These are phyloP conservation scores for Taeniopygia guttata DNA, from an alignment of 2,797 vertebrate genomes.

Conservation along the genomic window DNA sequence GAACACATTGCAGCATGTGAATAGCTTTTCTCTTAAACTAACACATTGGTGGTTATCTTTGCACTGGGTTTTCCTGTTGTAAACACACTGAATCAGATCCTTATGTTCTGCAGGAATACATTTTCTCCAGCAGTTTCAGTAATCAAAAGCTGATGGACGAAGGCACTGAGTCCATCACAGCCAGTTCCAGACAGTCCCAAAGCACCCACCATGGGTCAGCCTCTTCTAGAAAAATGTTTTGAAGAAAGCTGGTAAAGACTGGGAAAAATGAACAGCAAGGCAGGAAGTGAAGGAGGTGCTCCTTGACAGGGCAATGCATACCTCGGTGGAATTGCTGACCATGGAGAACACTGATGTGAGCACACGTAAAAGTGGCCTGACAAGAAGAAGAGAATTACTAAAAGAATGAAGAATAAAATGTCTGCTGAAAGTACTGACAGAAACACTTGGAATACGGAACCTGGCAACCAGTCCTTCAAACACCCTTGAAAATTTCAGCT, in stretches of 20 bases:
- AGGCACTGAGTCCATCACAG: background rate
- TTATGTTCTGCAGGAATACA: background rate
- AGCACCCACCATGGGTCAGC: fast-evolving
- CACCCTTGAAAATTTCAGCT: background rate
- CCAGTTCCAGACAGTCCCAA: fast-evolving
- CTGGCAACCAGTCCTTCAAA: background rate
- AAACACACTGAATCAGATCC: background rate
- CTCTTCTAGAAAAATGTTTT: background rate
- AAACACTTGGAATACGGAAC: background rate
- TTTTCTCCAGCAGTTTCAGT: background rate
- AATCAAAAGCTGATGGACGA: background rate
- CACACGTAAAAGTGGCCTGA: background rate
- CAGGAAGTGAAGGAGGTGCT: background rate
- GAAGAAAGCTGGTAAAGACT: background rate
- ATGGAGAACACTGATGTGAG: background rate
- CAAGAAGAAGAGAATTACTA: background rate
- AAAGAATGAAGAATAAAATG: background rate
- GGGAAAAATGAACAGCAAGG: background rate
- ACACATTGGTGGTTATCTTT: background rate
- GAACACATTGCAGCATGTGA: fast-evolving
- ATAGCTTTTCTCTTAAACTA: background rate
- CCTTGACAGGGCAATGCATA: background rate
- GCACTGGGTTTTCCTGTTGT: background rate
- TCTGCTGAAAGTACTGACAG: background rate
- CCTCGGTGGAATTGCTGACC: fast-evolving